phyloP scores from a whole-genome alignment of 1,140 invertebrate species.

The Dryas iulia region DNA sequence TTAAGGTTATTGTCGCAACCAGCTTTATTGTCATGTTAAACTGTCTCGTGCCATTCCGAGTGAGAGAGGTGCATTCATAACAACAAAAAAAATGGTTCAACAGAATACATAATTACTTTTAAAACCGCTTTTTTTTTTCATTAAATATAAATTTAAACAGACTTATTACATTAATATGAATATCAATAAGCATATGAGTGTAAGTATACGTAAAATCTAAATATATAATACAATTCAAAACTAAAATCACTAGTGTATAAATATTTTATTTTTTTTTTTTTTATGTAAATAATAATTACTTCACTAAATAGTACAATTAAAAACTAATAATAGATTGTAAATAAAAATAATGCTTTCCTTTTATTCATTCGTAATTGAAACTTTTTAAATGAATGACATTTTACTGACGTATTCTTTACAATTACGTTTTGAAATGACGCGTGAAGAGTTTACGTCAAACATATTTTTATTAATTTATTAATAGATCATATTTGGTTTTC shows the following conservation, averaged over 20 bases:
- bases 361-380: background rate
- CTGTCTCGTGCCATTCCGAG: constrained; percentile 5
- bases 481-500: background rate
- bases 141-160: too few species aligned
- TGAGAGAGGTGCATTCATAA: background rate
- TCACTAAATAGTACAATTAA: too few species aligned
- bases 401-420: background rate
- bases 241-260: too few species aligned
- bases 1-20: constrained; percentile 28
- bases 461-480: background rate
- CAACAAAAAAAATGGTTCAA: background rate
- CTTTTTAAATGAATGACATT: background rate
- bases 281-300: too few species aligned
- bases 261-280: too few species aligned
- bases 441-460: too few species aligned
- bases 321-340: background rate
- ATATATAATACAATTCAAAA: too few species aligned
- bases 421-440: background rate
- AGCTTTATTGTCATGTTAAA: constrained; percentile 25
- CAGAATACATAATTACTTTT: background rate
- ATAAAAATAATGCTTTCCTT: background rate
- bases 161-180: too few species aligned
- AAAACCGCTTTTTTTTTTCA: too few species aligned
- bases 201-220: too few species aligned
- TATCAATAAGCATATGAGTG: too few species aligned